A percentile compares a stretch with the other conserved stretches of the same genome.
phyloP scores from a whole-genome alignment of 2,113 vertebrate species.

The Psephotus haematonotus region DNA sequence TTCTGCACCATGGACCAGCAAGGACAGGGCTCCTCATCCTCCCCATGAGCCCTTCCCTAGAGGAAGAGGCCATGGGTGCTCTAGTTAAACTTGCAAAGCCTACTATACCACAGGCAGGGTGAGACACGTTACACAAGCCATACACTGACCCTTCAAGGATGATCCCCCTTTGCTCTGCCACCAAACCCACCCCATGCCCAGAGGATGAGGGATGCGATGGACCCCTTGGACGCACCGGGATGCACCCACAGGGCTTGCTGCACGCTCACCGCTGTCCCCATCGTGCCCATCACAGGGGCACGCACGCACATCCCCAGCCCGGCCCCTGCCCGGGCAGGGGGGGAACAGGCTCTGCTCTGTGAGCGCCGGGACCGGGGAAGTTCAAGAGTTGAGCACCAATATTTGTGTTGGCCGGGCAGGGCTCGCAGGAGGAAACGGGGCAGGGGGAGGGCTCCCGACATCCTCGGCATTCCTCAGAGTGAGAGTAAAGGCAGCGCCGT shows the following conservation, averaged over 20 bases:
- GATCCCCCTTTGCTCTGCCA: neutral
- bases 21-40: neutral
- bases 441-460: conserved; percentile 56
- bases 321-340: neutral
- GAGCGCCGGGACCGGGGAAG: conserved; percentile 14
- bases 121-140: neutral
- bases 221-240: neutral
- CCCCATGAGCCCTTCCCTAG: fast-evolving
- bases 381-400: conserved; percentile 56
- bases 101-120: fast-evolving
- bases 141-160: fast-evolving
- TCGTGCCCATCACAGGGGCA: neutral
- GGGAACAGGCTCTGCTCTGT: conserved; percentile 52
- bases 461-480: conserved; percentile 20
- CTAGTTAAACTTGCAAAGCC: neutral
- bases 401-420: conserved; percentile 32
- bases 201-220: fast-evolving
- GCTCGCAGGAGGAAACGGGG: conserved; percentile 43
- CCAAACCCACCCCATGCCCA: fast-evolving
- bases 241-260: fast-evolving
- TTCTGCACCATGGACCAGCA: fast-evolving
- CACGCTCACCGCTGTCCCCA: neutral
- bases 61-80: neutral
- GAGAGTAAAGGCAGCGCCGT: neutral
- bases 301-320: neutral